Evolutionary conservation across 2,888 invertebrate genomes (phyloP), one percentile per base, ranked within the genome.

Genomic region (Drosophila buzzatii): DNA sequence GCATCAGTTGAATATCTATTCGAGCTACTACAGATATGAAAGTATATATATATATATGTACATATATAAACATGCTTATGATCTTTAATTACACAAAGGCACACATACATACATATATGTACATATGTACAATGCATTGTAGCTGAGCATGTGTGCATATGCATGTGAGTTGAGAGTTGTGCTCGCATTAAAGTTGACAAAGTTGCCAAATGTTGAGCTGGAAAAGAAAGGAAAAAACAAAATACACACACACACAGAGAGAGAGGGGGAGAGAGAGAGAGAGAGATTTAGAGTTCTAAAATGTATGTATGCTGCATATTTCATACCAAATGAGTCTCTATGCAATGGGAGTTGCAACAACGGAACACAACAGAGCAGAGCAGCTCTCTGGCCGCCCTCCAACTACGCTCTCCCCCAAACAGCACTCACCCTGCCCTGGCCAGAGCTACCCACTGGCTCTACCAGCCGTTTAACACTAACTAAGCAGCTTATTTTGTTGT

Each of bases 401-500:
- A 27, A 27, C 45, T 27, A 27, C 16, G 4, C 31, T 2, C 23
- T 10, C 8, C 18, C 10, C 20, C 39, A n/a, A n/a, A n/a, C n/a
- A 10, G 10, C 53, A 27, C 10, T 12, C n/a, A 14, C 8, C 33
- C 47, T 10, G 42, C 45, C 27, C 33, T 1, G 27, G 2, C 0
- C 44, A 20, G 35, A 33, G 12, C 33, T 2, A 27, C 16, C 16
- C 23, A 23, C 42, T 42, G 23, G 55, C 44, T 44, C 69, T 73
- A 85, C 79, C 85, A 82, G 82, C 76, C 85, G 82, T 85, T 85
- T 85, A 85, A 85, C 85, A 82, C 85, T 85, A 82, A 82, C 87
- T 85, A 85, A 85, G 85, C 85, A 63, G 85, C 85, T 85, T 85
- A 85, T 66, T 65, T 73, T 42, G 55, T 62, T 71, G 63, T 73